A percentile compares a stretch with the other conserved stretches of the same genome.
phyloP scores from a whole-genome alignment of 1,140 invertebrate species.

The Microplitis mediator region DNA sequence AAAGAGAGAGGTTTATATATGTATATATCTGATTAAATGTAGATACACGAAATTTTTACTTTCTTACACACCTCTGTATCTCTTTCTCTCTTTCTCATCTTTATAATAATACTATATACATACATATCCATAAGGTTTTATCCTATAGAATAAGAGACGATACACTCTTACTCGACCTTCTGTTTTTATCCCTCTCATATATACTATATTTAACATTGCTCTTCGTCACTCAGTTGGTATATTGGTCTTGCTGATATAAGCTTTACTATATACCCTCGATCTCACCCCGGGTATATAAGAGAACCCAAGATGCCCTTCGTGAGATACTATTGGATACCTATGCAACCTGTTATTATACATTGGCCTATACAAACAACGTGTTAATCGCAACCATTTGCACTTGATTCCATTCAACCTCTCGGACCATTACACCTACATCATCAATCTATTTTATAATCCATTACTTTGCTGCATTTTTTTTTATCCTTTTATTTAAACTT shows the following conservation, averaged over 20 bases:
- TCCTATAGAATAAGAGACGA: too few species aligned
- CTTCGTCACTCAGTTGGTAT: not conserved
- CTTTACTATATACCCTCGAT: not conserved
- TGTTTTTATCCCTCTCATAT: slow-evolving; percentile 32
- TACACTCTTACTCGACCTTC: not conserved
- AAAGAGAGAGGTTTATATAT: not conserved
- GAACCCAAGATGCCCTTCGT: slow-evolving; percentile 59
- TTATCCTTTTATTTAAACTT: not conserved
- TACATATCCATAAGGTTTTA: slow-evolving; percentile 17
- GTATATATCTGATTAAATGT: slow-evolving; percentile 28
- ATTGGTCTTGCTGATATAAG: not conserved
- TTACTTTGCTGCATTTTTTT: not conserved
- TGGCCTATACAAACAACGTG: slow-evolving; percentile 63
- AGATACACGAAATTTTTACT: slow-evolving; percentile 23
- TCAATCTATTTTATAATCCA: slow-evolving; percentile 6
- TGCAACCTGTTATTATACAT: slow-evolving; percentile 63
- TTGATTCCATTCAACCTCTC: slow-evolving; percentile 34
- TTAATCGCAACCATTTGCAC: slow-evolving; percentile 55
- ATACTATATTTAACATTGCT: not conserved
- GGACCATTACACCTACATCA: not conserved
- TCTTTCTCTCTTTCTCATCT: slow-evolving; percentile 2
- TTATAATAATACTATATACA: slow-evolving; percentile 17
- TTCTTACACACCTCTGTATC: slow-evolving; percentile 23
- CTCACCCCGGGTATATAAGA: slow-evolving; percentile 21
- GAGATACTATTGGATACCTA: slow-evolving; percentile 60